These are phyloP conservation scores for Trachythela sp. DNA, from an alignment of 64 coral and sea anemone species.

Conservation along the genomic window DNA sequence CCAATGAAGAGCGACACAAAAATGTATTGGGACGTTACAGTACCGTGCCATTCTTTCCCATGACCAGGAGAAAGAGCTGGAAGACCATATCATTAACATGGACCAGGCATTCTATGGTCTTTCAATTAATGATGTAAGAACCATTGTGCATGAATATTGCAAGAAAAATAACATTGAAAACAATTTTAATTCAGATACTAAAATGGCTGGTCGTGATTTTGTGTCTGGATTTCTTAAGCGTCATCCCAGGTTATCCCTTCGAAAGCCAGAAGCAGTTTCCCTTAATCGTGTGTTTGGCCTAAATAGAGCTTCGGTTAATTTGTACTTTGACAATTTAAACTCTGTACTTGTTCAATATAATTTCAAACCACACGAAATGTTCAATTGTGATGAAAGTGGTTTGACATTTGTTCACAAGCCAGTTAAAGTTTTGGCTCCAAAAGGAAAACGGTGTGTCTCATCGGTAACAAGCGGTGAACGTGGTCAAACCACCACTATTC, in stretches of 20 bases:
- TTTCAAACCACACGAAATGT: neutral
- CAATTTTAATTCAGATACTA: neutral
- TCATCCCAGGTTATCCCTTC: neutral
- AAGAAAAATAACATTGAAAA: neutral
- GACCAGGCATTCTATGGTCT: neutral
- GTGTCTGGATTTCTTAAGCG: neutral
- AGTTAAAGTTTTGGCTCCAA: neutral
- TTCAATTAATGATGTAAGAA: neutral
- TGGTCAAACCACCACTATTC: too few relatives aligned
- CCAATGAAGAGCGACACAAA: neutral
- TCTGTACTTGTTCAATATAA: neutral
- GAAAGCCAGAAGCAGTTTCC: neutral
- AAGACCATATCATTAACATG: too few relatives aligned
- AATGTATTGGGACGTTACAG: neutral
- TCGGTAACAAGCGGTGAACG: neutral
- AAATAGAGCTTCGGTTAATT: neutral
- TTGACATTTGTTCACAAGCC: neutral
- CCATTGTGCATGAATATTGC: neutral
- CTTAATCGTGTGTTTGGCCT: neutral
- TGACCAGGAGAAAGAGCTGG: neutral
- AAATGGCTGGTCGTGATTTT: too few relatives aligned
- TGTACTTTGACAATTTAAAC: neutral
- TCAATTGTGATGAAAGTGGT: constrained; percentile 6
- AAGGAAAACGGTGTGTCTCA: neutral
- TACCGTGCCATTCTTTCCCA: neutral